A percentile compares a stretch with the other conserved stretches of the same genome.
Evolutionary conservation across 64 coral and sea anemone genomes (phyloP).

Genomic region (Dendrophyllia cribrosa): DNA sequence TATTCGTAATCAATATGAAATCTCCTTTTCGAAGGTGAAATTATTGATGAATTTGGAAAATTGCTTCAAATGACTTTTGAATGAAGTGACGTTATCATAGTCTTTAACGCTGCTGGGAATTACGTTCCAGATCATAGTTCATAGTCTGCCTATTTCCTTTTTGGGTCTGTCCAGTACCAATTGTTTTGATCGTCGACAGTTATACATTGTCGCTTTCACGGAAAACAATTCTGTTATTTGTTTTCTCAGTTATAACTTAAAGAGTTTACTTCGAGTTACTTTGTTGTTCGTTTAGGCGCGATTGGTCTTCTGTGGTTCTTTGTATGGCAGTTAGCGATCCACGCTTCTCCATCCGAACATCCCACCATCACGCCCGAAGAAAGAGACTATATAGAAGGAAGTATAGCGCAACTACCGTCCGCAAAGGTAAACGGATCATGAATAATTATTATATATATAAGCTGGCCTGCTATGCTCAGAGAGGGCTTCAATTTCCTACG

Average conservation of each 20-base stretch:
- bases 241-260: too few species aligned
- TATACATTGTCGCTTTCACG: too few species aligned
- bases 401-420: constrained; percentile 35
- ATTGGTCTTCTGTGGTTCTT: constrained; percentile 86
- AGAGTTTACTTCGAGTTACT: not conserved
- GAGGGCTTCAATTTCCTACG: too few species aligned
- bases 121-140: too few species aligned
- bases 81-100: not conserved
- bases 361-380: constrained; percentile 72
- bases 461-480: not conserved
- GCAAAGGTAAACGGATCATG: not conserved
- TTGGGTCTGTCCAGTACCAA: too few species aligned
- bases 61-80: constrained; percentile 8
- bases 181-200: too few species aligned
- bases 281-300: constrained; percentile 45
- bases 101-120: constrained; percentile 39
- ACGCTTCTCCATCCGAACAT: constrained; percentile 67
- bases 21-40: not conserved
- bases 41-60: not conserved
- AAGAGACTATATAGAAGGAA: constrained; percentile 58
- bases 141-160: too few species aligned
- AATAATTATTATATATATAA: too few species aligned
- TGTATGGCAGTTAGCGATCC: constrained; percentile 80
- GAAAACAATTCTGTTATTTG: too few species aligned
- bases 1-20: constrained; percentile 2